Evolutionary conservation across 2,888 invertebrate genomes (phyloP).

Genomic region (Hecatera dysodea): DNA sequence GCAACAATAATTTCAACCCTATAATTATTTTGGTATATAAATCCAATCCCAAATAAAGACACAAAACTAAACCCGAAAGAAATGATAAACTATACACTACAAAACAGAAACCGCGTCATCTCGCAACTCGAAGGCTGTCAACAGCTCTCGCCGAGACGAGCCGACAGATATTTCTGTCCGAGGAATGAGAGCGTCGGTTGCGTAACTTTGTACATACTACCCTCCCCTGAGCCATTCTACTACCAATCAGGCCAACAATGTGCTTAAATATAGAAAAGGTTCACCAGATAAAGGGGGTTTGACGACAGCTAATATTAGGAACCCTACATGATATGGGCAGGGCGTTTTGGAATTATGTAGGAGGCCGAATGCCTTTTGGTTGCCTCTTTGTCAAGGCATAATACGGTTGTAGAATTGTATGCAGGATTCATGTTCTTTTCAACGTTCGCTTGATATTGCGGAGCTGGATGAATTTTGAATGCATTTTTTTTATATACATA

Average conservation of each 20-base stretch:
- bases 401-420: constrained; percentile 18
- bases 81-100: not conserved
- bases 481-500: not conserved
- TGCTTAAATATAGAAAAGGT: constrained; percentile 68
- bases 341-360: constrained; percentile 55
- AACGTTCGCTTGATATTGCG: constrained; percentile 34
- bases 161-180: constrained; percentile 78
- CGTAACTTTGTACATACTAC: constrained; percentile 75
- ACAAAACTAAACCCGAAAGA: not conserved
- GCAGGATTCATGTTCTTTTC: constrained; percentile 40
- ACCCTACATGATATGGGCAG: constrained; percentile 43
- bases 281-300: constrained; percentile 55
- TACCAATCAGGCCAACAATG: constrained; percentile 63
- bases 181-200: constrained; percentile 80
- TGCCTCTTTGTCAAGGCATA: constrained; percentile 50
- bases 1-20: too few species aligned
- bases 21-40: not conserved
- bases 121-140: constrained; percentile 42
- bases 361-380: constrained; percentile 47
- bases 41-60: not conserved
- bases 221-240: constrained; percentile 54
- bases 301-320: constrained; percentile 59
- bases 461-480: not conserved
- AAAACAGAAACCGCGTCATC: constrained; percentile 32
- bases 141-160: constrained; percentile 41